These are phyloP conservation scores for Otolemur crassicaudatus DNA, from an alignment of 2,797 vertebrate species.

Conservation along the genomic window DNA sequence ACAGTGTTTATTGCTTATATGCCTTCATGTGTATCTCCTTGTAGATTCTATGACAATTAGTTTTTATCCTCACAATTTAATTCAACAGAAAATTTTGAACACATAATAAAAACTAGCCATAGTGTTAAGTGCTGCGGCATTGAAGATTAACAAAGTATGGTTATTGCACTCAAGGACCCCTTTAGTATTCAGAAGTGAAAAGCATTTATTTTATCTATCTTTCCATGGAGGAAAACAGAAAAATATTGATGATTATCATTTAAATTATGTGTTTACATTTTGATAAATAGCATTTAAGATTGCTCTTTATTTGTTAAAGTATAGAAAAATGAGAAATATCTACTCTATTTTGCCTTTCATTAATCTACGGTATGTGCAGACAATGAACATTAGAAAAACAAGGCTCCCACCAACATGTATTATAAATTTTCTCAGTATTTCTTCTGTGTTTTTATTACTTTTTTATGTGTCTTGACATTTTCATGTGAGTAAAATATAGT, in stretches of 20 bases:
- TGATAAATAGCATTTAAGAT: conserved; percentile 45
- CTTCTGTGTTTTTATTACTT: conserved; percentile 78
- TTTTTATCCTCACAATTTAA: background rate
- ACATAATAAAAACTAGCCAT: background rate
- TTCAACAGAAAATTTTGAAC: conserved; percentile 54
- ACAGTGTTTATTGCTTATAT: background rate
- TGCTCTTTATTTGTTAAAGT: conserved; percentile 68
- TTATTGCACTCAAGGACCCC: background rate
- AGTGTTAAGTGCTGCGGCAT: background rate
- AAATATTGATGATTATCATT: conserved; percentile 51
- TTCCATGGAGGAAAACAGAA: conserved; percentile 22
- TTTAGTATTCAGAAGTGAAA: conserved; percentile 40
- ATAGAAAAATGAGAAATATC: conserved; percentile 56
- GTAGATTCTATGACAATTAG: background rate
- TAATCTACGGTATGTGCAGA: conserved; percentile 73
- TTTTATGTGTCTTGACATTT: conserved; percentile 80
- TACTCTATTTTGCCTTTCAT: conserved; percentile 63
- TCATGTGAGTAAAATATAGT: conserved; percentile 80
- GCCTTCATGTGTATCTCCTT: background rate
- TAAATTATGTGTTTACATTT: conserved; percentile 47
- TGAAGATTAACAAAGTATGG: background rate
- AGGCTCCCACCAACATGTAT: conserved; percentile 67
- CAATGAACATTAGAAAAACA: conserved; percentile 76
- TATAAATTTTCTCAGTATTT: conserved; percentile 81
- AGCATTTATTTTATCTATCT: conserved; percentile 19